phyloP scores from a whole-genome alignment of 2,113 vertebrate species.

The Trematomus loennbergii region DNA sequence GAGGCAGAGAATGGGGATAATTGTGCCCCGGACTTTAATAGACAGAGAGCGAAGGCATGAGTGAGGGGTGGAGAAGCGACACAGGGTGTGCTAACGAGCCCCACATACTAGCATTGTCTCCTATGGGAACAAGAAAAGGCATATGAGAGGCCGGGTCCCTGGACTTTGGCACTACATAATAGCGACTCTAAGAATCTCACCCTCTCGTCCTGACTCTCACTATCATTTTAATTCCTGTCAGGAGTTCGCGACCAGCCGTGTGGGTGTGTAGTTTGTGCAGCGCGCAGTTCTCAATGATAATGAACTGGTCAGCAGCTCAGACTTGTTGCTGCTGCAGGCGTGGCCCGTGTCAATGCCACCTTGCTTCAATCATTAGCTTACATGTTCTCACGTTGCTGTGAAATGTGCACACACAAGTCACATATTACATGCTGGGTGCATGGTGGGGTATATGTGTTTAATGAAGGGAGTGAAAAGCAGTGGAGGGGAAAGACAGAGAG shows the following conservation, averaged over 20 bases:
- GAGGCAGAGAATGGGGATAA: constrained; percentile 64
- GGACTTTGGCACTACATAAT: constrained; percentile 62
- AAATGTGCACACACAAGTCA: constrained; percentile 21
- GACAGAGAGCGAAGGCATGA: constrained; percentile 65
- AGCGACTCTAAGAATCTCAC: constrained; percentile 60
- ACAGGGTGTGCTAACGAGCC: constrained; percentile 74
- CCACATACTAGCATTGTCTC: constrained; percentile 72
- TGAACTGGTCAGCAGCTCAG: constrained; percentile 66
- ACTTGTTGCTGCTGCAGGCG: constrained; percentile 46
- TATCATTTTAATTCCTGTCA: constrained; percentile 70
- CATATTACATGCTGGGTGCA: constrained; percentile 15
- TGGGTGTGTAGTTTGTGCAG: constrained; percentile 69
- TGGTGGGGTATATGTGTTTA: constrained; percentile 46
- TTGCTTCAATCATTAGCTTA: constrained; percentile 36
- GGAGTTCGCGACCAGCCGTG: constrained; percentile 59
- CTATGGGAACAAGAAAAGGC: constrained; percentile 58
- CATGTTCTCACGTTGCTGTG: constrained; percentile 13
- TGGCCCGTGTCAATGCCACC: constrained; percentile 34
- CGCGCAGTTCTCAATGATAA: constrained; percentile 70
- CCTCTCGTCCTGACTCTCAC: constrained; percentile 50
- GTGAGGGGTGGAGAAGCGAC: constrained; percentile 67
- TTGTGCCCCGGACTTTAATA: constrained; percentile 74
- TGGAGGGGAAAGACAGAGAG: constrained; percentile 20
- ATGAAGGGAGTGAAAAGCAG: constrained; percentile 32
- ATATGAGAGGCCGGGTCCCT: constrained; percentile 41